Conservation (phyloP, 1,140 invertebrate genomes). For the Hydropsyche tenuis region DNA sequence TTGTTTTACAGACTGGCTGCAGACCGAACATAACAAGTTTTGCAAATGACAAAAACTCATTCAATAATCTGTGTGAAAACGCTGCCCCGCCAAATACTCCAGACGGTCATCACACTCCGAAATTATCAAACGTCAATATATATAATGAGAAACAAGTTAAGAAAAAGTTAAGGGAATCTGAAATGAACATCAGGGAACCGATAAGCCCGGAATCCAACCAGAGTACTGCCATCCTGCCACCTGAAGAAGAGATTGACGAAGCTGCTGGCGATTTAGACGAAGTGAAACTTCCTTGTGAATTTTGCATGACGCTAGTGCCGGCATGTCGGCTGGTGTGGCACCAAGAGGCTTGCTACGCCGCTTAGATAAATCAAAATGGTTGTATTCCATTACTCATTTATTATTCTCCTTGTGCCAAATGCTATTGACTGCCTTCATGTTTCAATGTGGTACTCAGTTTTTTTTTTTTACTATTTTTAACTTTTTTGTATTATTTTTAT, state of each 20-base stretch:
- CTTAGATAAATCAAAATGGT: background rate
- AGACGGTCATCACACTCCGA: conserved; percentile 36
- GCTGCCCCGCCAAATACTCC: conserved; percentile 46
- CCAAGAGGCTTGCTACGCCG: conserved; percentile 41
- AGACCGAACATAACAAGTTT: conserved; percentile 44
- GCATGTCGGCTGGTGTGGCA: conserved; percentile 41
- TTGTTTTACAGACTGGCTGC: conserved; percentile 46
- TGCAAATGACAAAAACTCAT: background rate
- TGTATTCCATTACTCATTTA: background rate
- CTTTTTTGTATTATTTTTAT: too few species aligned
- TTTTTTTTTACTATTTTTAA: background rate
- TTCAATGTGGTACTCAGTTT: background rate
- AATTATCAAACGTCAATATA: conserved; percentile 18
- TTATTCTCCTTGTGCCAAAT: too few species aligned
- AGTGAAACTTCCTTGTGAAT: conserved; percentile 46
- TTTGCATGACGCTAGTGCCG: conserved; percentile 45
- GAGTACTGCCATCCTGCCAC: background rate
- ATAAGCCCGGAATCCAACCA: background rate
- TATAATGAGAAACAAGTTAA: background rate
- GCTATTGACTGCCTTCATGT: too few species aligned
- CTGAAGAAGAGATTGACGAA: conserved; percentile 23
- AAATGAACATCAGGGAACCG: background rate
- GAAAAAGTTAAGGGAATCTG: background rate
- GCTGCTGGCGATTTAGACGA: conserved; percentile 33
- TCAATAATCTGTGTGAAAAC: background rate